Evolutionary conservation across 2,888 invertebrate genomes (phyloP), one percentile per base, ranked within the genome.

Genomic region (Rotaria macrura): DNA sequence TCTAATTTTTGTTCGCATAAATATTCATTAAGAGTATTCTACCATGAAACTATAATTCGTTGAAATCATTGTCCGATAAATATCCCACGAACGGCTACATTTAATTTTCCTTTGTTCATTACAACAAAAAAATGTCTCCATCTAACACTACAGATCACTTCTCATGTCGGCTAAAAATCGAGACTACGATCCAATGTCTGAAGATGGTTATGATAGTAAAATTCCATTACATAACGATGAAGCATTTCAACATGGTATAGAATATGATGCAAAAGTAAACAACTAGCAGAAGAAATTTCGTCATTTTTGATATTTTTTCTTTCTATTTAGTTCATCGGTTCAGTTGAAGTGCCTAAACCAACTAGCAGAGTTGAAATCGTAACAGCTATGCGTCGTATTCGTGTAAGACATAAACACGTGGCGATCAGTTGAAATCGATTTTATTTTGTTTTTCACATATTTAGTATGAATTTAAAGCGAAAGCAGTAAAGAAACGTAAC

Each of bases 391-490:
- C 94, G 98, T 87, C 93, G 96, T 90, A 97, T 98, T 91, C 94
- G 98, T 91, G 97, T 97, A 92, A 95, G 94, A 93, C 54, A 38
- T 74, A 43, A 55, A 12, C 47, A 55, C 10, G 14, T 47, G 14
- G 47, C 12, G 1, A 52, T 40, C 29, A 74, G 17, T 49, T 49
- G 49, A 49, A 49, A 49, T 49, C 17, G 3, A 49, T 17, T 49
- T 4, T 49, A 49, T 17, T 86, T 2, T 85, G 49, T 55, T 84
- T 86, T 84, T 85, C 55, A 29, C 14, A 87, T 89, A 93, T 93
- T 87, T 93, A 98, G 97, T 97, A 97, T 92, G 98, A 99, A 92
- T 98, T 97, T 93, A 98, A 98, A 93, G 95, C 97, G 88, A 95
- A 96, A 91, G 96, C 96, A 85, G 94, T 96, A 90, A 97, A 97